These are phyloP conservation scores for Polydrusus cervinus DNA, from an alignment of 2,888 invertebrate genomes.

Conservation along the genomic window DNA sequence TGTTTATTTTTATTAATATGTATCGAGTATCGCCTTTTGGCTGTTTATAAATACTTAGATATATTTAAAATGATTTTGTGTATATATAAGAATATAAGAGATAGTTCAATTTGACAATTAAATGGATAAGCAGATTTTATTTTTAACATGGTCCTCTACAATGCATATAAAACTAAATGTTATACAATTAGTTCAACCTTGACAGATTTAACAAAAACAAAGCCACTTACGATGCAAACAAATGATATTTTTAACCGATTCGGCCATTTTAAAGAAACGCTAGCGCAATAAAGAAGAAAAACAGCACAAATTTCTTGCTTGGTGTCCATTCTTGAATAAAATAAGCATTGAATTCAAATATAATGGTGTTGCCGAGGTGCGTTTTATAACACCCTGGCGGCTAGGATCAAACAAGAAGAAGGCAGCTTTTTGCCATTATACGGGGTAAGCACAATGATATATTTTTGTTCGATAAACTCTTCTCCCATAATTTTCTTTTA, in stretches of 20 bases:
- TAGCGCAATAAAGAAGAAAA: conserved; percentile 42
- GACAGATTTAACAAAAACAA: conserved; percentile 27
- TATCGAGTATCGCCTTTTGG: too few relatives aligned
- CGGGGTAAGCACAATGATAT: neutral
- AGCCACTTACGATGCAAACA: conserved; percentile 35
- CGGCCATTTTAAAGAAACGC: conserved; percentile 40
- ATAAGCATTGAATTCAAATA: conserved; percentile 67
- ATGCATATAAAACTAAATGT: conserved; percentile 35
- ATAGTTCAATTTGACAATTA: too few relatives aligned
- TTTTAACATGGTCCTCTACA: neutral
- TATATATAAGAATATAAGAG: too few relatives aligned
- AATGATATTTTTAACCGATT: conserved; percentile 44
- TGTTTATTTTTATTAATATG: too few relatives aligned
- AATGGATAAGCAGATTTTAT: too few relatives aligned
- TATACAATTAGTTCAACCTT: conserved; percentile 41
- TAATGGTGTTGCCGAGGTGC: conserved; percentile 67
- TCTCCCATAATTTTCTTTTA: too few relatives aligned
- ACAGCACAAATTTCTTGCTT: conserved; percentile 55
- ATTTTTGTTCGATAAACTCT: too few relatives aligned
- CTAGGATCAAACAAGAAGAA: conserved; percentile 54
- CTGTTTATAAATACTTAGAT: too few relatives aligned
- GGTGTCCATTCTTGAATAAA: conserved; percentile 60
- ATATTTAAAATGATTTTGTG: too few relatives aligned
- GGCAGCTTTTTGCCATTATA: neutral
- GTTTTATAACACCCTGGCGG: conserved; percentile 67